Evolutionary conservation across 2,888 invertebrate species (phyloP).

Genomic region (Lithosia quadra): DNA sequence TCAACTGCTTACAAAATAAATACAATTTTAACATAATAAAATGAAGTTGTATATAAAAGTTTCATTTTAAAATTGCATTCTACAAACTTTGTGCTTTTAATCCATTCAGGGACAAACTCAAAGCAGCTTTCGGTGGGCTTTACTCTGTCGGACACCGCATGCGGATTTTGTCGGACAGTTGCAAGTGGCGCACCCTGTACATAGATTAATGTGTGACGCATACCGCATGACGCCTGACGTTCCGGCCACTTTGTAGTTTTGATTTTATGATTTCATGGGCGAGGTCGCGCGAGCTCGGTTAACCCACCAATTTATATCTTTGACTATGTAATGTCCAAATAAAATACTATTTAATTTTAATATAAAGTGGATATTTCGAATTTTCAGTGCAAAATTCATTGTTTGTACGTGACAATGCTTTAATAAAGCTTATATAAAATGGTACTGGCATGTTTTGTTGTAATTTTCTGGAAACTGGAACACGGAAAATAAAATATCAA

Average conservation of each 20-base stretch:
- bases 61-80: conserved; percentile 67
- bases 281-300: conserved; percentile 49
- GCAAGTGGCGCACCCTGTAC: conserved; percentile 61
- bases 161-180: conserved; percentile 72
- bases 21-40: conserved; percentile 43
- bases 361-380: conserved; percentile 22
- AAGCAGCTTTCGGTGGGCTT: conserved; percentile 78
- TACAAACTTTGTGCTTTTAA: conserved; percentile 74
- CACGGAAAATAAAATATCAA: conserved; percentile 7
- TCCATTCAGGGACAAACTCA: conserved; percentile 77
- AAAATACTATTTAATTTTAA: conserved; percentile 44
- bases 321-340: conserved; percentile 34
- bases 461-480: conserved; percentile 1
- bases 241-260: conserved; percentile 57
- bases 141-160: conserved; percentile 72
- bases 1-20: conserved; percentile 39
- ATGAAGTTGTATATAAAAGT: conserved; percentile 45
- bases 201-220: conserved; percentile 74
- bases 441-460: conserved; percentile 13
- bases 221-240: conserved; percentile 59
- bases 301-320: conserved; percentile 56
- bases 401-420: conserved; percentile 18
- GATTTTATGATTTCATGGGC: conserved; percentile 59
- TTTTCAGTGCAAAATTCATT: conserved; percentile 20
- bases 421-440: conserved; percentile 18